A percentile compares a stretch with the other conserved stretches of the same genome.
phyloP scores from a whole-genome alignment of 2,797 vertebrate genomes.

The Yasuhikotakia modesta region DNA sequence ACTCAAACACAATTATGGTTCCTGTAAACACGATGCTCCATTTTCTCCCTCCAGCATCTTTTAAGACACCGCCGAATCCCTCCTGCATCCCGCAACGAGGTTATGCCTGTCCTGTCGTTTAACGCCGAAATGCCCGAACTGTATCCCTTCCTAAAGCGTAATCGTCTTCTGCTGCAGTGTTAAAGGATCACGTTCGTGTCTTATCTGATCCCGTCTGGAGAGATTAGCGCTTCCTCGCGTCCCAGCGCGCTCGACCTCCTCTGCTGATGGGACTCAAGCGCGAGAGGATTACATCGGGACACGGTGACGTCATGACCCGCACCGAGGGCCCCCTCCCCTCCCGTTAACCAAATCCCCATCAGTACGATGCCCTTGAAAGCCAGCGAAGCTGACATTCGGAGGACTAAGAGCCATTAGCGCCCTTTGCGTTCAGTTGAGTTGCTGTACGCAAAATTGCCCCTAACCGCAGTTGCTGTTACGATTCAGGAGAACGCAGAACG shows the following conservation, averaged over 20 bases:
- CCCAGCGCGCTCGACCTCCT: constrained; percentile 82
- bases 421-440: constrained; percentile 41
- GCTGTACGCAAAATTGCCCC: background rate
- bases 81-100: constrained; percentile 67
- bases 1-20: constrained; percentile 22
- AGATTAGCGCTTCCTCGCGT: constrained; percentile 82
- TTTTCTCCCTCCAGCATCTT: constrained; percentile 50
- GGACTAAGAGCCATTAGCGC: constrained; percentile 33
- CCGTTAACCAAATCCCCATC: constrained; percentile 94
- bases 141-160: constrained; percentile 71
- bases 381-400: constrained; percentile 82
- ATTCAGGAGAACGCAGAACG: background rate
- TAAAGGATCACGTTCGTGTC: constrained; percentile 67
- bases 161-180: constrained; percentile 71
- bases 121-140: constrained; percentile 55
- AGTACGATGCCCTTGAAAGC: constrained; percentile 97
- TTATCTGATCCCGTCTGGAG: constrained; percentile 82
- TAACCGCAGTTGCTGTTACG: background rate
- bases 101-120: constrained; percentile 10
- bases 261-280: constrained; percentile 88
- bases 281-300: constrained; percentile 96
- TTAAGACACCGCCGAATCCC: constrained; percentile 58
- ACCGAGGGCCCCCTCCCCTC: constrained; percentile 78
- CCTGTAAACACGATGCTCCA: constrained; percentile 48
- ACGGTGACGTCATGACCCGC: constrained; percentile 94